Evolutionary conservation across 2,113 vertebrate species (phyloP).

Genomic region (Silurus glanis): DNA sequence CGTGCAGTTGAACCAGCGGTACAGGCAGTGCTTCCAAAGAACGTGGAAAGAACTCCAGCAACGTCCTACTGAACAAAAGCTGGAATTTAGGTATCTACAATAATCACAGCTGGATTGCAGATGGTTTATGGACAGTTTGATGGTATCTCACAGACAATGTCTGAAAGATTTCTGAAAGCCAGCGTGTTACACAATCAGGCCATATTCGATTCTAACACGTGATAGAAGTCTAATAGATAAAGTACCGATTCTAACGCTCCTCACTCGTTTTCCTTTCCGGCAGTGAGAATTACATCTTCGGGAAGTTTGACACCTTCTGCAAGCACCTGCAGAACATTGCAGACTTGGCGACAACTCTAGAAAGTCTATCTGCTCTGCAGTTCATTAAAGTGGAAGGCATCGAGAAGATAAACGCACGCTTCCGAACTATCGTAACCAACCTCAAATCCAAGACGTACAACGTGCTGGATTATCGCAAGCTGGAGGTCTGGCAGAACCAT

Average conservation of each 20-base stretch:
- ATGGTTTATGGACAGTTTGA: no score
- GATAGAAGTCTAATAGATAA: no score
- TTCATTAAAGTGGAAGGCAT: constrained; percentile 78
- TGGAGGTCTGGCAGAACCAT: constrained; percentile 67
- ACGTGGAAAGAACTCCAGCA: constrained; percentile 69
- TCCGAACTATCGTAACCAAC: constrained; percentile 69
- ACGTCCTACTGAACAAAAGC: constrained; percentile 65
- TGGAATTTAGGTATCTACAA: constrained; percentile 78
- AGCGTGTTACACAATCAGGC: no score
- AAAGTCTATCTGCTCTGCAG: constrained; percentile 72
- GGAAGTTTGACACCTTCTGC: constrained; percentile 83
- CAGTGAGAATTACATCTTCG: constrained; percentile 85
- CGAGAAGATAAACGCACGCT: constrained; percentile 72
- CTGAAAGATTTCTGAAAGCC: no score
- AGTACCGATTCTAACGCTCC: not conserved
- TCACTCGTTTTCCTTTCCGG: not conserved
- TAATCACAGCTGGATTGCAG: not conserved
- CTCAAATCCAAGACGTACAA: constrained; percentile 77
- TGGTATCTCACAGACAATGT: no score
- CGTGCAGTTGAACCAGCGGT: constrained; percentile 71
- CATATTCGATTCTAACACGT: not conserved
- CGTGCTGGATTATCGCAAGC: constrained; percentile 77
- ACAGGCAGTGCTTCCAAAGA: constrained; percentile 73
- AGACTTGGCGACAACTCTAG: constrained; percentile 74
- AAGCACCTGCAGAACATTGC: constrained; percentile 79